Percentiles rank a stretch among this genome's conserved stretches.
phyloP scores from a whole-genome alignment of 2,888 invertebrate species.

The Apodemia duryi region DNA sequence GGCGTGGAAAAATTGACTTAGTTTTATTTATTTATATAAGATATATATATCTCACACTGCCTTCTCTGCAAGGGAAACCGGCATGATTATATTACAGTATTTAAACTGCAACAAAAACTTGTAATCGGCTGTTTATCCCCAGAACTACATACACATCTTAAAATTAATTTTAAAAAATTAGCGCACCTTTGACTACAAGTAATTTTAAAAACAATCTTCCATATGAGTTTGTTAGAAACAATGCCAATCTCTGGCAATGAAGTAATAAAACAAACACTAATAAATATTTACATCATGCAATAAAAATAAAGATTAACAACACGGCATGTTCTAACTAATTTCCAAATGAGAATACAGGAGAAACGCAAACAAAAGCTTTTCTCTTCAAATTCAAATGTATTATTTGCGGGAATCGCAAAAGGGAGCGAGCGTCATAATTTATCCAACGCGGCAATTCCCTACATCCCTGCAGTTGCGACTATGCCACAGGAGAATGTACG shows the following conservation, averaged over 20 bases:
- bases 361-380: slow-evolving; percentile 50
- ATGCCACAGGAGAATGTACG: slow-evolving; percentile 59
- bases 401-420: slow-evolving; percentile 67
- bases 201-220: no score
- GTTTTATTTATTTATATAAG: no score
- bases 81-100: no score
- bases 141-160: no score
- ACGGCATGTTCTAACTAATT: slow-evolving; percentile 33
- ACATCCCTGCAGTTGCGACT: slow-evolving; percentile 64
- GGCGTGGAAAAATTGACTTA: no score
- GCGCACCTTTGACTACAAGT: no score
- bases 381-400: slow-evolving; percentile 65
- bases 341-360: slow-evolving; percentile 46
- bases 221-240: no score
- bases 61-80: no score
- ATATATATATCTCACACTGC: no score
- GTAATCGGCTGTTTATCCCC: no score
- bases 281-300: slow-evolving; percentile 8
- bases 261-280: not conserved
- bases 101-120: no score
- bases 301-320: slow-evolving; percentile 18
- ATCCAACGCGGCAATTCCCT: slow-evolving; percentile 67
- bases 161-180: no score
- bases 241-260: not conserved
- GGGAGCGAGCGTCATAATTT: slow-evolving; percentile 67